Evolutionary conservation across 2,797 vertebrate genomes (phyloP), one percentile per base, ranked within the genome.

Genomic region (Arrhamphus sclerolepis): DNA sequence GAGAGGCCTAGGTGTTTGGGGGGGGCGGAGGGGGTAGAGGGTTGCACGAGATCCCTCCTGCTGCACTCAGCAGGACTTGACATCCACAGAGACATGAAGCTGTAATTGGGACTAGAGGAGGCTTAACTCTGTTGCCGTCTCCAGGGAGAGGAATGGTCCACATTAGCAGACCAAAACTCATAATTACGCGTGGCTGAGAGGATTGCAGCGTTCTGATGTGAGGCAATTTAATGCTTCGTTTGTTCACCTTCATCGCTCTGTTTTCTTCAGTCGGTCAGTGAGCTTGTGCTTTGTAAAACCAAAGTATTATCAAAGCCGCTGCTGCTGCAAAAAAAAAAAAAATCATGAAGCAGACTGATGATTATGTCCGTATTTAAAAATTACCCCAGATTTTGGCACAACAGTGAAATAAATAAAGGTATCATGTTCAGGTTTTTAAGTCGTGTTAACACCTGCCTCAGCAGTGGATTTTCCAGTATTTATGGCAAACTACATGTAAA

Each of bases 21-120:
- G 55, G 21, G 20, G 22, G 29, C 22, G 52, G 29, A 22, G 38
- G 50, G 31, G 20, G 34, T 40, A 8, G 11, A 31, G 51, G 58
- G 57, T 46, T 4, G 48, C 58, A 39, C 75, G 48, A 64, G 47
- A 68, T 79, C 66, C 26, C 48, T 71, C 57, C 26, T 59, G 26
- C 65, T 62, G 62, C 24, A 31, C 62, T 65, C 70, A 50, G 56
- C 69, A 77, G 63, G 72, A 74, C 73, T 48, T 7, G 4, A 58
- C 69, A 65, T 60, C 72, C 61, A 51, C 58, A 77, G 54, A 85
- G 47, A 66, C 77, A 74, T 76, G 81, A 85, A 85, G 63, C 77
- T 75, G 84, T 87, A 87, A 89, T 89, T 87, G 86, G 82, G 78
- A 79, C 64, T 46, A 50, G 60, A 56, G 56, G 46, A 72, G 70